Evolutionary conservation across 2,113 vertebrate species (phyloP), one percentile per base, ranked within the genome.

Genomic region (Esox niger): DNA sequence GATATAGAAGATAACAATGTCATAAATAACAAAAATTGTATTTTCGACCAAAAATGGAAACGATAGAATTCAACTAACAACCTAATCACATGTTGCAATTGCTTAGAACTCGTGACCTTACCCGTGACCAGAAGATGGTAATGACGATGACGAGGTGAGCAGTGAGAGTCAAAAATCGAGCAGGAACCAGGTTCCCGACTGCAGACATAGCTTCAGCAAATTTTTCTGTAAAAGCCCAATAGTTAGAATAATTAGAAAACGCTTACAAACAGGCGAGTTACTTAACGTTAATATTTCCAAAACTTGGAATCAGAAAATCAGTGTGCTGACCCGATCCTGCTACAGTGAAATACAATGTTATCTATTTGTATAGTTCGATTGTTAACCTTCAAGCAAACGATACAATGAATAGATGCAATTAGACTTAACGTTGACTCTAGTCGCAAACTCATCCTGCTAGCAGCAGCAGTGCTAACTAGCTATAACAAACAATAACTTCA

Each of bases 111-210:
- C 11, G 10, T 27, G 56, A 10, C 64, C 90, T 89, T 88, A 96
- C 95, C 90, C 95, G 87, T 2, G 94, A 95, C 94, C 94, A 95
- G 76, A 95, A 95, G 68, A 95, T 92, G 2, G 92, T 94, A 75
- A 96, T 92, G 63, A 96, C 93, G 20, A 96, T 92, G 67, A 96
- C 93, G 26, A 96, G 86, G 61, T 96, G 95, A 29, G 95, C 91
- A 2, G 85, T 79, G 32, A 96, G 86, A 0, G 94, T 94, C 71
- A 96, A 85, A 78, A 96, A 96, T 17, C 95, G 91, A 0, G 92
- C 91, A 6, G 95, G 94, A 0, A 96, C 86, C 0, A 96, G 87
- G 35, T 91, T 93, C 35, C 70, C 85, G 20, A 93, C 74, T 23
- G 77, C 87, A 5, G 91, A 83, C 95, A 96, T 96, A 15, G 3